Percentiles rank a stretch among this genome's conserved stretches.
These are phyloP conservation scores for Drosophila monieri DNA, from an alignment of 2,888 invertebrate genomes.

Conservation along the genomic window DNA sequence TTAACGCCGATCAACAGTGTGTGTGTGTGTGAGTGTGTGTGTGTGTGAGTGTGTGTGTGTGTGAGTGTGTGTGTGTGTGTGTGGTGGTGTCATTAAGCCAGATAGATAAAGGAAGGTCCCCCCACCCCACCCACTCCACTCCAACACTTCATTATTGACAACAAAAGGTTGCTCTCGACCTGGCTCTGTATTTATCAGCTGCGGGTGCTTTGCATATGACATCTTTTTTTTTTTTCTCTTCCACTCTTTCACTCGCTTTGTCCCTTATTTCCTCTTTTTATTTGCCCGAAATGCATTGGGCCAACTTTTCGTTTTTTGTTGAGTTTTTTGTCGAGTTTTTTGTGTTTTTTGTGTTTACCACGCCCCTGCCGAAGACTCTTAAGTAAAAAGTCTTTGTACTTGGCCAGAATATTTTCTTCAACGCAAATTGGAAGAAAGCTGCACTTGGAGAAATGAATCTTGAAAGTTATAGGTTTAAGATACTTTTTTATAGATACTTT, in stretches of 20 bases:
- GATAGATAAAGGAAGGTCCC: slow-evolving; percentile 61
- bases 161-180: slow-evolving; percentile 37
- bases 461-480: no score
- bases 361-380: slow-evolving; percentile 54
- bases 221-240: slow-evolving; percentile 54
- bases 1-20: slow-evolving; percentile 68
- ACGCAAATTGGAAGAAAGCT: slow-evolving; percentile 27
- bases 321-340: background rate
- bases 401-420: slow-evolving; percentile 41
- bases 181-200: slow-evolving; percentile 36
- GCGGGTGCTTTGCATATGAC: slow-evolving; percentile 75
- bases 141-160: slow-evolving; percentile 50
- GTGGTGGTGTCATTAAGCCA: slow-evolving; percentile 74
- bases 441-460: background rate
- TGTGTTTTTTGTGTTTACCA: slow-evolving; percentile 51
- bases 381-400: slow-evolving; percentile 47
- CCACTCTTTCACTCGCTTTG: slow-evolving; percentile 56
- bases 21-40: slow-evolving; percentile 18
- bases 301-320: slow-evolving; percentile 29
- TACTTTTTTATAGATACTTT: no score
- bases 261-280: slow-evolving; percentile 27
- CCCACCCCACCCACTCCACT: slow-evolving; percentile 5
- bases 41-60: no score
- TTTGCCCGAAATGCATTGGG: slow-evolving; percentile 34
- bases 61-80: no score